Conservation (phyloP, 2,888 invertebrate species). For the Eubasilissa splendida region DNA sequence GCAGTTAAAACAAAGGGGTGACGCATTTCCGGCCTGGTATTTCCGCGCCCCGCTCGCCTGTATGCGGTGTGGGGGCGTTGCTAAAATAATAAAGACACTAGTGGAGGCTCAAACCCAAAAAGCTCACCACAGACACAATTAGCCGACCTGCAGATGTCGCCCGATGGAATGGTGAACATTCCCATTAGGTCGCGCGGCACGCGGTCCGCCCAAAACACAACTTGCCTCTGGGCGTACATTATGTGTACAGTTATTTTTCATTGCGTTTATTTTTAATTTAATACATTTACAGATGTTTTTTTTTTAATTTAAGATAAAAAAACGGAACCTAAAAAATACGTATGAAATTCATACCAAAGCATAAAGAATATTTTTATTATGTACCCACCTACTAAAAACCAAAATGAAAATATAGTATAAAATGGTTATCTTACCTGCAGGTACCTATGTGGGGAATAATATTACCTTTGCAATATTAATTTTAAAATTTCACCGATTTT, state of each 20-base stretch:
- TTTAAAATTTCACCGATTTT: too few relatives aligned
- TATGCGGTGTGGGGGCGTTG: background rate
- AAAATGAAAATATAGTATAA: too few relatives aligned
- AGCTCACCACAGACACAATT: constrained; percentile 49
- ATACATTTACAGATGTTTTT: too few relatives aligned
- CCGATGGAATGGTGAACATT: constrained; percentile 41
- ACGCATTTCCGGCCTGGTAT: constrained; percentile 28
- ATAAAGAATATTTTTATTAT: too few relatives aligned
- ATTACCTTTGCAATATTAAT: too few relatives aligned
- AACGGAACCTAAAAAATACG: too few relatives aligned
- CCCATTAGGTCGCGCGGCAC: constrained; percentile 17
- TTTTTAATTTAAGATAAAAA: too few relatives aligned
- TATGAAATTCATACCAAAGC: too few relatives aligned
- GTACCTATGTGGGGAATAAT: too few relatives aligned
- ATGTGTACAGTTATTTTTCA: background rate
- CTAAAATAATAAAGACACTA: constrained; percentile 54
- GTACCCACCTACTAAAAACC: too few relatives aligned
- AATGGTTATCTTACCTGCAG: too few relatives aligned
- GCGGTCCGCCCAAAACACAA: background rate
- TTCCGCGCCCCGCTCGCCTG: constrained; percentile 19
- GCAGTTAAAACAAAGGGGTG: constrained; percentile 28
- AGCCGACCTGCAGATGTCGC: constrained; percentile 51
- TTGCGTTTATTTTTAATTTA: too few relatives aligned
- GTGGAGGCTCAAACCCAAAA: constrained; percentile 31
- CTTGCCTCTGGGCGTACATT: background rate